Evolutionary conservation across 2,888 invertebrate species (phyloP).

Genomic region (Thecocarcelia acutangulata): DNA sequence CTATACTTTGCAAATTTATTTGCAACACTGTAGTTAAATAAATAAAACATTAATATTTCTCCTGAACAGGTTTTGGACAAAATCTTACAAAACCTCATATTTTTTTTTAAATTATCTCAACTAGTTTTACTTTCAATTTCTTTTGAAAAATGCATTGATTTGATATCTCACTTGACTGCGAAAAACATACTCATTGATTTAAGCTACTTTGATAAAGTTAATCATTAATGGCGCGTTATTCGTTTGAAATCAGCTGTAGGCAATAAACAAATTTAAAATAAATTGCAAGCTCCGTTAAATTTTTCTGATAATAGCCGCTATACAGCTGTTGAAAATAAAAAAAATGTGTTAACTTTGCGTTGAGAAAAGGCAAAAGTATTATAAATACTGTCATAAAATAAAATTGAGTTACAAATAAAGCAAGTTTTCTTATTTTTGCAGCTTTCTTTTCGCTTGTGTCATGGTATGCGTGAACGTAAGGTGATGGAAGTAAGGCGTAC

Average conservation of each 20-base stretch:
- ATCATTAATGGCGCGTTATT: slow-evolving; percentile 11
- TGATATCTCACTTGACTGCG: background rate
- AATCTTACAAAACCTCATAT: no score
- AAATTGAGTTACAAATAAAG: background rate
- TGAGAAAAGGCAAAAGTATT: no score
- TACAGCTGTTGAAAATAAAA: no score
- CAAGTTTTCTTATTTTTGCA: slow-evolving; percentile 75
- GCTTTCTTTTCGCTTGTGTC: slow-evolving; percentile 89
- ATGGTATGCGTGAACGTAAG: slow-evolving; percentile 87
- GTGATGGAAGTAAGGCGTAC: slow-evolving; percentile 87
- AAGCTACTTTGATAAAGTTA: slow-evolving; percentile 1
- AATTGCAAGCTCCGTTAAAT: slow-evolving; percentile 18
- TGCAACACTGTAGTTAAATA: no score
- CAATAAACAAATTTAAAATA: slow-evolving; percentile 20
- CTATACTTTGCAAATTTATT: no score
- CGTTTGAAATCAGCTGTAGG: slow-evolving; percentile 4
- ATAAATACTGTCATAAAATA: no score
- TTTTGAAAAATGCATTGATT: background rate
- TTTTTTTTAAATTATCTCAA: no score
- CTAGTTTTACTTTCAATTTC: no score
- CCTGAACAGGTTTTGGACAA: no score
- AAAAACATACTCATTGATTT: background rate
- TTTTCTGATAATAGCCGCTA: no score
- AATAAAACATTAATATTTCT: no score
- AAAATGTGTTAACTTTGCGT: no score